Base-by-base conservation (phyloP, 2,113 vertebrate genomes). In the Calidris pygmaea region DNA sequence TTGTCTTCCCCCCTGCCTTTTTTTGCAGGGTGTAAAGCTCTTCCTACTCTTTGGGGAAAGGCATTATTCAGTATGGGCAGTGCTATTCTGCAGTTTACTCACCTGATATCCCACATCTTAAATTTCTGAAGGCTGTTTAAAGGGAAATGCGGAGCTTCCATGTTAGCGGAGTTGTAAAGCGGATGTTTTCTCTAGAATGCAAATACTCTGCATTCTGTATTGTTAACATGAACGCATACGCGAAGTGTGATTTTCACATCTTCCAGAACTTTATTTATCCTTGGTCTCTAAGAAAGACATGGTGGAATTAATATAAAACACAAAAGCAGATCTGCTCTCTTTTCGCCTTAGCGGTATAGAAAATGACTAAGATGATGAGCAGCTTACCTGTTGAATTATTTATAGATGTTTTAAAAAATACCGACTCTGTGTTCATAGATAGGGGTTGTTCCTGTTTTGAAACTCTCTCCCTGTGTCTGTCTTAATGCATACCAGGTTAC, bases 1-100 rank as follows among this genome's bases (percentile, higher is more conserved):
- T 87, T 91, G 43, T 95, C 92, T 91, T 95, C 37, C 71, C 67
- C 78, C 53, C 71, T 89, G 74, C 48, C n/a, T 52, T 80, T 87
- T 70, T 92, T 93, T 70, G 41, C 59, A 90, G 78, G 74, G 24
- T 62, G 26, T 87, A 74, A 90, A 90, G 23, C 45, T 91, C 55
- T 73, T 87, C 52, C 65, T 90, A 4, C 59, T 91, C 60, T 83
- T 67, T 29, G 30, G 55, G 59, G 62, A 91, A 66, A 47, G 75
- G 37, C 52, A 32, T 41, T 93, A 88, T 52, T 45, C 19, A 52
- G 16, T 58, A 16, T 56, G 11, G 56, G 29, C 39, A 53, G 52
- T 82, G 48, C 77, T 83, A 0, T 89, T 80, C 37, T 94, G 41
- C 45, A 30, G 37, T 71, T 92, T 62, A 59, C 20, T 96, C 59